Conservation (phyloP, 2,113 vertebrate genomes). For the Hemichromis elongatus region DNA sequence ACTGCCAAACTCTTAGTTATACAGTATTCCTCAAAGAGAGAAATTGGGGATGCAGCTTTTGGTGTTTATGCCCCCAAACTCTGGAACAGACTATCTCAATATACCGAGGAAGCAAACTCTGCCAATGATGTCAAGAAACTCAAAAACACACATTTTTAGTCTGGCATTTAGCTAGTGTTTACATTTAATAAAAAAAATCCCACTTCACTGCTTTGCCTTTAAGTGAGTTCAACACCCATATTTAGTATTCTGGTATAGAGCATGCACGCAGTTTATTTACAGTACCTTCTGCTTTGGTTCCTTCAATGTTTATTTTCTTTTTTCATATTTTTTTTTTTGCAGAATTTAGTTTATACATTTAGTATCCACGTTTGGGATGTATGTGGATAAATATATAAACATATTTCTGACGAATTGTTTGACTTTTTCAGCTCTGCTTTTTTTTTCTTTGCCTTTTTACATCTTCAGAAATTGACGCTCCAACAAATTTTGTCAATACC, state of each 20-base stretch:
- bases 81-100: not conserved
- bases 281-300: not conserved
- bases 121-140: not conserved
- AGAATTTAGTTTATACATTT: not conserved
- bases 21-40: not conserved
- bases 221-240: not conserved
- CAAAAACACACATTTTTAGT: not conserved
- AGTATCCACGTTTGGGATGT: not conserved
- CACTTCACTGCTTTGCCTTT: not conserved
- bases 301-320: not conserved
- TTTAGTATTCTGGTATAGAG: not conserved
- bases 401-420: not conserved
- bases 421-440: not conserved
- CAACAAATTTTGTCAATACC: slow-evolving; percentile 62
- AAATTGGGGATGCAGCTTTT: not conserved
- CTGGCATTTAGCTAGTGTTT: not conserved
- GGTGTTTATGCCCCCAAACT: not conserved
- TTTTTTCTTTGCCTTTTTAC: not conserved
- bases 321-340: not conserved
- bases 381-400: not conserved
- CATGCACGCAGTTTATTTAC: not conserved
- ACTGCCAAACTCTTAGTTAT: not conserved
- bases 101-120: not conserved
- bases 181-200: not conserved
- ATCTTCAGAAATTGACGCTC: slow-evolving; percentile 65